phyloP scores from a whole-genome alignment of 2,113 vertebrate species.

The Candoia aspera region DNA sequence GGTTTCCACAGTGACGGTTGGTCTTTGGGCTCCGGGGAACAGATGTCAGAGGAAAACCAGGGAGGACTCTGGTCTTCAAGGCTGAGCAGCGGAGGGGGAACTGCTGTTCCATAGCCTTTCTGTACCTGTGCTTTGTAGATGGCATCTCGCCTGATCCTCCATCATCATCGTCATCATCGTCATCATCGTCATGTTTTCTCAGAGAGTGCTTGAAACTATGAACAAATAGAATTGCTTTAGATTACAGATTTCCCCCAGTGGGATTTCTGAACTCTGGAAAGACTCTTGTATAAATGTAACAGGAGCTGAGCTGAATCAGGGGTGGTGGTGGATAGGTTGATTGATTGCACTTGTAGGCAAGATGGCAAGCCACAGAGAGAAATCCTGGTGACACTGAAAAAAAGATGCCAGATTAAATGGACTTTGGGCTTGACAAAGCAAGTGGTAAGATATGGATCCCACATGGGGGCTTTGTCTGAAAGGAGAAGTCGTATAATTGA shows the following conservation, averaged over 20 bases:
- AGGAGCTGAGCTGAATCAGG: neutral
- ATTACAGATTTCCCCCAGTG: neutral
- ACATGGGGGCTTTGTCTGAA: neutral
- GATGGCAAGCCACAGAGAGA: neutral
- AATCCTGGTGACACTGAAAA: neutral
- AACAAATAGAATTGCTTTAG: neutral
- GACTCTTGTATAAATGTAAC: neutral
- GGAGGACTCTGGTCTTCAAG: neutral
- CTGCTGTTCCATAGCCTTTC: neutral
- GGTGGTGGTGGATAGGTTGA: neutral
- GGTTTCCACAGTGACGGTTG: conserved; percentile 5
- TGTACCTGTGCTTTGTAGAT: neutral
- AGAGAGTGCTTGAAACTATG: neutral
- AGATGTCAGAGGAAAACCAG: neutral
- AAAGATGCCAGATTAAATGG: neutral
- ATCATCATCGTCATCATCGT: neutral
- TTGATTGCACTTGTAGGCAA: neutral
- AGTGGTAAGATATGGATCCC: neutral
- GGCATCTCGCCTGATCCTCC: neutral
- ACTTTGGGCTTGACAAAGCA: neutral
- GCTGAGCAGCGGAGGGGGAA: neutral
- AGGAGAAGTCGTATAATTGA: neutral
- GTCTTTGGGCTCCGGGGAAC: neutral
- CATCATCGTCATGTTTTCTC: neutral
- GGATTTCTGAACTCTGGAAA: neutral